Base-by-base conservation (phyloP, 1,140 invertebrate species). In the Drosophila setifemur region DNA sequence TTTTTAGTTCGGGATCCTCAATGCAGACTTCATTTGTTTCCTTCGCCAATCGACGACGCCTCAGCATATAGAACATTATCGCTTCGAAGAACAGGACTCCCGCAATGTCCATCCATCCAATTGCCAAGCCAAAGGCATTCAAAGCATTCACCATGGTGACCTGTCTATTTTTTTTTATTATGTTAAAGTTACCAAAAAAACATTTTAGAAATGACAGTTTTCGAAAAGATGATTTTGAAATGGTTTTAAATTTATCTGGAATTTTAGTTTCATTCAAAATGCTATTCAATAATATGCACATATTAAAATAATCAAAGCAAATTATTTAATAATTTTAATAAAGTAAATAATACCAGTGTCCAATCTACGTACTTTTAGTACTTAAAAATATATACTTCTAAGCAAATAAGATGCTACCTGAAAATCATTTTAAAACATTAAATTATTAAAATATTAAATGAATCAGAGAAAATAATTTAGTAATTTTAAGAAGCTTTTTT, bases 61-160 rank as follows among this genome's bases (percentile, higher is more conserved):
- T 16, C 35, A 85, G 12, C 45, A 81, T 28, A 14, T 42, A 75
- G 23, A 75, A 63, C 39, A 85, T 73, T n/a, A 81, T 29, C 12
- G 81, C 4, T 33, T 86, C 81, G 28, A 85, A 86, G 14, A 71
- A 35, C 11, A 86, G 6, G 3, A 69, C 81, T 2, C 81, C 67
- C 11, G 58, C 12, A n/a, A 85, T 73, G 19, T 85, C 81, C 72
- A 85, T 69, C 52, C 71, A 63, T 12, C 75, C 81, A 33, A 86
- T 86, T 26, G 72, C 81, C 57, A 85, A 21, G 1, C 81, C 81
- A 45, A 85, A 73, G n/a, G 60, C 71, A 60, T 60, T 39, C 6
- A 86, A 53, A 8, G 64, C 47, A 42, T 57, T 71, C 28, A 71
- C 26, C 70, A 78, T 74, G 6, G 3, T 58, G 26, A 11, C 26